Evolutionary conservation across 2,113 vertebrate species (phyloP).

Genomic region (Hemicordylus capensis): DNA sequence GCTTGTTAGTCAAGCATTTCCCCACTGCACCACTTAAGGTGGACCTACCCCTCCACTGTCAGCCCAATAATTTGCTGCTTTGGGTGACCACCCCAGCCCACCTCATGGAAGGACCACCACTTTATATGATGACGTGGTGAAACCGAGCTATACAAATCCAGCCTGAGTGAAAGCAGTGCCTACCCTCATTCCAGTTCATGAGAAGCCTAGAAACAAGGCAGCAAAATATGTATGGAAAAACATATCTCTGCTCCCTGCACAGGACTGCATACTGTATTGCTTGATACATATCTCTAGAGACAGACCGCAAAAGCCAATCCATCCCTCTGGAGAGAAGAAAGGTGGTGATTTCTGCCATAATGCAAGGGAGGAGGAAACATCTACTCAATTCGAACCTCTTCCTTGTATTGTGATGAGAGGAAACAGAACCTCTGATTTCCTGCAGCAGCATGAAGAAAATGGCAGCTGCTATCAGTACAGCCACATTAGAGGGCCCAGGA

Average conservation of each 20-base stretch:
- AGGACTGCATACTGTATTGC: not conserved
- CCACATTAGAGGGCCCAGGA: not conserved
- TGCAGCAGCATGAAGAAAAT: not conserved
- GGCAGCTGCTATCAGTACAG: not conserved
- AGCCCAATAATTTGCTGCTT: too few relatives aligned
- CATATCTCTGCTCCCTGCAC: not conserved
- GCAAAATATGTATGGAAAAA: not conserved
- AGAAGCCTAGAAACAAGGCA: not conserved
- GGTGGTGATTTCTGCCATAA: not conserved
- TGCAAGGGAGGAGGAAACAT: not conserved
- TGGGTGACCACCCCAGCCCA: too few relatives aligned
- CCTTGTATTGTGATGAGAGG: not conserved
- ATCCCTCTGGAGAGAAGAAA: not conserved
- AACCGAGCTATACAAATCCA: not conserved
- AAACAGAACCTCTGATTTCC: not conserved
- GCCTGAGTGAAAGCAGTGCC: not conserved
- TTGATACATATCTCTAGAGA: not conserved
- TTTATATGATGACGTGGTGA: too few relatives aligned
- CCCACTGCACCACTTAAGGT: too few relatives aligned
- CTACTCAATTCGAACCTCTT: not conserved
- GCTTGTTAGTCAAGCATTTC: too few relatives aligned
- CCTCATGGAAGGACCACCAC: too few relatives aligned
- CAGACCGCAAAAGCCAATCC: not conserved
- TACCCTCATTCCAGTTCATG: not conserved
- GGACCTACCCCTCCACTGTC: too few relatives aligned